Evolutionary conservation across 2,888 invertebrate genomes (phyloP).

Genomic region (Blastobasis lacticolella): DNA sequence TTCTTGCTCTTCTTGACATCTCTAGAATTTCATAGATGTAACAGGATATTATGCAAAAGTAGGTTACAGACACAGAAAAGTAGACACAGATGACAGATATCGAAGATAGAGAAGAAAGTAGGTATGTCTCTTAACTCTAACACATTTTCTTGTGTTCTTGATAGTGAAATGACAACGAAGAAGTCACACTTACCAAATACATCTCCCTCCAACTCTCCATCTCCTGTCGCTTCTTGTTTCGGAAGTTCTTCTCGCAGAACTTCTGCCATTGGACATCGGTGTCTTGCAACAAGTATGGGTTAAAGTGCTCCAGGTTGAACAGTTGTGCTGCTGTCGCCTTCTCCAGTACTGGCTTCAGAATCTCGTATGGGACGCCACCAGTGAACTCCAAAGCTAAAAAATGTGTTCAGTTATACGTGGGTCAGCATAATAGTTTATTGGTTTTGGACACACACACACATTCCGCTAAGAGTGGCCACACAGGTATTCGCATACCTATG

Average conservation of each 20-base stretch:
- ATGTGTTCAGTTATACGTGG: neutral
- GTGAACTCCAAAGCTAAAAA: conserved; percentile 88
- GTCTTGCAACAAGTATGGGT: conserved; percentile 93
- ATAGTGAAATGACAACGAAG: too few relatives aligned
- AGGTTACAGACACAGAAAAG: too few relatives aligned
- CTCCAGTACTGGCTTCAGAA: conserved; percentile 91
- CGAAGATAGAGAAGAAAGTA: too few relatives aligned
- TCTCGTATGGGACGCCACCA: conserved; percentile 92
- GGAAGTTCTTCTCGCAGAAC: conserved; percentile 87
- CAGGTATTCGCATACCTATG: too few relatives aligned
- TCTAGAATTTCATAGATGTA: conserved; percentile 49
- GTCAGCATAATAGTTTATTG: too few relatives aligned
- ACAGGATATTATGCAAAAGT: too few relatives aligned
- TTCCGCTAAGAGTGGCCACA: too few relatives aligned
- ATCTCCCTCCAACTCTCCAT: conserved; percentile 94
- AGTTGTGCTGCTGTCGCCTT: conserved; percentile 90
- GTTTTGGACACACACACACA: too few relatives aligned
- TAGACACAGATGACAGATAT: too few relatives aligned
- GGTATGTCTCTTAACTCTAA: too few relatives aligned
- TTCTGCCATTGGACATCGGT: conserved; percentile 91
- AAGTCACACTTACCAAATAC: conserved; percentile 77
- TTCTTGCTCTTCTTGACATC: conserved; percentile 90
- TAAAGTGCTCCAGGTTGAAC: conserved; percentile 88
- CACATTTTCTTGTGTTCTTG: too few relatives aligned
- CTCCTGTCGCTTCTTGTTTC: conserved; percentile 82